These are phyloP conservation scores for Siniperca chuatsi DNA, from an alignment of 2,113 vertebrate genomes.

Conservation along the genomic window DNA sequence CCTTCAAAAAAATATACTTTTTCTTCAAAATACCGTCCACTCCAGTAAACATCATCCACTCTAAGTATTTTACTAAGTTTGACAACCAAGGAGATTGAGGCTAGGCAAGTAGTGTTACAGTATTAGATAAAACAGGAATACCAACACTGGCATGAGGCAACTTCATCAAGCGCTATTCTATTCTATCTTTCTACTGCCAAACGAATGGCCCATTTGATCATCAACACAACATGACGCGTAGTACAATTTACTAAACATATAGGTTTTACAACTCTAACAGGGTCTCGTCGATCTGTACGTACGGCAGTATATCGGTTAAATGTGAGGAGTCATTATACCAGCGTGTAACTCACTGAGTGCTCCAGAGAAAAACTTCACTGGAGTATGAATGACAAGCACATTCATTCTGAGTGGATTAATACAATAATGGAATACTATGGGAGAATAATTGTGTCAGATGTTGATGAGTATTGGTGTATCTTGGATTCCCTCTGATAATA, in stretches of 20 bases:
- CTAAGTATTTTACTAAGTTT: conserved; percentile 58
- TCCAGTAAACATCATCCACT: conserved; percentile 31
- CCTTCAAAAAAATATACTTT: conserved; percentile 54
- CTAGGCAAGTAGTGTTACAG: conserved; percentile 13
- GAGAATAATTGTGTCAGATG: neutral
- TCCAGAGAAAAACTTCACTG: conserved; percentile 5
- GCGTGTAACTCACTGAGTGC: neutral
- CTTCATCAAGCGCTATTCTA: conserved; percentile 1
- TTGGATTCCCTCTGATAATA: conserved; percentile 52
- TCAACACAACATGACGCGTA: conserved; percentile 14
- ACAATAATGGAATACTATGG: conserved; percentile 1
- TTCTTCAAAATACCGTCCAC: conserved; percentile 3
- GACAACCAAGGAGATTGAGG: conserved; percentile 43
- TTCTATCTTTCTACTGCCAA: conserved; percentile 8
- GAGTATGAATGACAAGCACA: neutral
- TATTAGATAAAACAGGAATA: conserved; percentile 15
- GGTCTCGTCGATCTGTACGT: neutral
- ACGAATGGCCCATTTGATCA: conserved; percentile 14
- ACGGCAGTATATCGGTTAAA: neutral
- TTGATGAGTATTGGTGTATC: neutral
- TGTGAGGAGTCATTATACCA: neutral
- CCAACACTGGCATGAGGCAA: conserved; percentile 26
- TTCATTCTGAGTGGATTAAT: conserved; percentile 6
- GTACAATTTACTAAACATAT: neutral
- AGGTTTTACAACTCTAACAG: conserved; percentile 9